Evolutionary conservation across 92 coral and sea anemone genomes (phyloP).

Genomic region (Nematostella vectensis): DNA sequence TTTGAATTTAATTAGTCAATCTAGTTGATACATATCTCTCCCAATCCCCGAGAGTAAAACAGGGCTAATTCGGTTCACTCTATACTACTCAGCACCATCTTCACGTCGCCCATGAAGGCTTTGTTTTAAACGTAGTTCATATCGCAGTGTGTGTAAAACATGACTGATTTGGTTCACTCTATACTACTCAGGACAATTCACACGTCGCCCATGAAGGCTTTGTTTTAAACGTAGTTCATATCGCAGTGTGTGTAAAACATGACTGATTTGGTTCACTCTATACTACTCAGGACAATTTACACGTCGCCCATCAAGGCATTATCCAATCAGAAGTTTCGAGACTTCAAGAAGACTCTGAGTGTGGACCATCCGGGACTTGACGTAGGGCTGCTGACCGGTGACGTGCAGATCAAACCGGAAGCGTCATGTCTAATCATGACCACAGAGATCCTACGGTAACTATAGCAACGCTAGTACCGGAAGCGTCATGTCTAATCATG

Average conservation of each 20-base stretch:
- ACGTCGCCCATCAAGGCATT: constrained; percentile 98
- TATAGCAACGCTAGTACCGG: constrained; percentile 40
- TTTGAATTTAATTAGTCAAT: too few relatives aligned
- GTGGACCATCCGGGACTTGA: constrained; percentile 39
- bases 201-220: constrained; percentile 94
- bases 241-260: too few relatives aligned
- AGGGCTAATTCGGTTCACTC: too few relatives aligned
- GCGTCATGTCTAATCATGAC: constrained; percentile 95
- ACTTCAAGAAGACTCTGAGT: constrained; percentile 80
- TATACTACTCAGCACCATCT: too few relatives aligned
- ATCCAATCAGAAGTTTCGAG: constrained; percentile 90
- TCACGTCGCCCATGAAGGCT: too few relatives aligned
- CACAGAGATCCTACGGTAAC: constrained; percentile 87
- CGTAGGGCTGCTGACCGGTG: constrained; percentile 93
- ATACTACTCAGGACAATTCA: constrained; percentile 66
- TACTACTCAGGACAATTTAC: constrained; percentile 66
- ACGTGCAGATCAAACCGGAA: constrained; percentile 90
- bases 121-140: too few relatives aligned
- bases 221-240: constrained; percentile 83
- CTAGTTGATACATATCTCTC: too few relatives aligned
- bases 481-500: constrained; percentile 91
- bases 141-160: too few relatives aligned
- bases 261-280: neutral
- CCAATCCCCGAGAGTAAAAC: too few relatives aligned
- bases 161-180: too few relatives aligned